Evolutionary conservation across 1,140 invertebrate species (phyloP).

Genomic region (Andricus grossulariae): DNA sequence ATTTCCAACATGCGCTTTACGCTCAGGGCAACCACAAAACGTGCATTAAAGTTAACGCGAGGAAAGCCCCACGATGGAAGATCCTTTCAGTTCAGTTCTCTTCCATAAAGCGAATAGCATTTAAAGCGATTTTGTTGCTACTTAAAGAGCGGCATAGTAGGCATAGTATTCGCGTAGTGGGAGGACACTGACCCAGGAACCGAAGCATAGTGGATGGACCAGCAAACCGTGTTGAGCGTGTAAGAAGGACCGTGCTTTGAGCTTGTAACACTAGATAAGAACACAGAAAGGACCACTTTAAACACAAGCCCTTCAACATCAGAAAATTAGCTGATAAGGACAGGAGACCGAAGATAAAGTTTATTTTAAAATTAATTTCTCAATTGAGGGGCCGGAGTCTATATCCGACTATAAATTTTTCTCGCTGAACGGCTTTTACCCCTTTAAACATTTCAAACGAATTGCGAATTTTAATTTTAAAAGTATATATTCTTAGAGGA

Average conservation of each 20-base stretch:
- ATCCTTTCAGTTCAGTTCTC: background rate
- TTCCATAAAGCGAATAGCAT: conserved; percentile 23
- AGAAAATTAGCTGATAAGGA: background rate
- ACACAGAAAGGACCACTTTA: background rate
- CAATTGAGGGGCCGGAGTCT: too few relatives aligned
- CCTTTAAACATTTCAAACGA: too few relatives aligned
- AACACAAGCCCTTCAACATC: background rate
- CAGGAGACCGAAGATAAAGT: too few relatives aligned
- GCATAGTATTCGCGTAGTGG: conserved; percentile 43
- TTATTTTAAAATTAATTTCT: too few relatives aligned
- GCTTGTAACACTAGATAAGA: background rate
- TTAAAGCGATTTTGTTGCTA: conserved; percentile 36
- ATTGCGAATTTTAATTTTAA: too few relatives aligned
- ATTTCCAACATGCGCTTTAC: conserved; percentile 5
- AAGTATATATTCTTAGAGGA: too few relatives aligned
- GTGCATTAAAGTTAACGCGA: conserved; percentile 11
- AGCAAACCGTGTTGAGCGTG: conserved; percentile 37
- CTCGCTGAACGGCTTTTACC: too few relatives aligned
- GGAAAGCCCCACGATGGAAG: background rate
- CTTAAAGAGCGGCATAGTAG: conserved; percentile 42
- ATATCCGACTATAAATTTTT: too few relatives aligned
- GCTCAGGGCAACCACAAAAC: background rate
- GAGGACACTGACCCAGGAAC: conserved; percentile 60
- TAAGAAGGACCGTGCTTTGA: conserved; percentile 17
- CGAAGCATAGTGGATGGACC: conserved; percentile 57